Conservation (phyloP, 2,113 vertebrate species). For the Hippocampus comes region DNA sequence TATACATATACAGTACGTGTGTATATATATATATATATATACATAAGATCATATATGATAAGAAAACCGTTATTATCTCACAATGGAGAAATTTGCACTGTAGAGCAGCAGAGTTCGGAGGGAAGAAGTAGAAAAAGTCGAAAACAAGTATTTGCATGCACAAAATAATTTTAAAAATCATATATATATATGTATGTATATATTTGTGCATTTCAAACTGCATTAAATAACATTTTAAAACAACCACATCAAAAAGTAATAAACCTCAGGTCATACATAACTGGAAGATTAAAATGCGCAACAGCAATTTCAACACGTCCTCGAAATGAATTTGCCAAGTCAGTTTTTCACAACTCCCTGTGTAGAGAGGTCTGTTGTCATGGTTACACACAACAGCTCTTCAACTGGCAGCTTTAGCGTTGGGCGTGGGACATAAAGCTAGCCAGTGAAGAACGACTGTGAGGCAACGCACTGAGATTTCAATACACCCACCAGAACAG, state of each 20-base stretch:
- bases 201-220: not conserved
- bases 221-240: not conserved
- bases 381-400: conserved; percentile 84
- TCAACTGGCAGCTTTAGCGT: conserved; percentile 83
- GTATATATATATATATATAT: too few relatives aligned
- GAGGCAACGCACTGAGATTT: conserved; percentile 69
- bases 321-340: not conserved
- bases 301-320: not conserved
- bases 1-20: too few relatives aligned
- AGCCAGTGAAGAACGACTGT: conserved; percentile 86
- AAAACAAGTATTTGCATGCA: too few relatives aligned
- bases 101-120: too few relatives aligned
- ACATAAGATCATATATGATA: too few relatives aligned
- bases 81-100: too few relatives aligned
- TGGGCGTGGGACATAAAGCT: conserved; percentile 76
- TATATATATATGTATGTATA: too few relatives aligned
- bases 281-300: not conserved
- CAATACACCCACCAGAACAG: conserved; percentile 30
- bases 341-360: conserved; percentile 21
- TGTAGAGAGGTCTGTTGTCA: conserved; percentile 64
- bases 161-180: too few relatives aligned
- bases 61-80: too few relatives aligned
- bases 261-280: not conserved
- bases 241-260: not conserved
- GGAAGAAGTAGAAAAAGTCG: too few relatives aligned